Base-by-base conservation (phyloP, 2,888 invertebrate genomes). In the Mamestra brassicae region DNA sequence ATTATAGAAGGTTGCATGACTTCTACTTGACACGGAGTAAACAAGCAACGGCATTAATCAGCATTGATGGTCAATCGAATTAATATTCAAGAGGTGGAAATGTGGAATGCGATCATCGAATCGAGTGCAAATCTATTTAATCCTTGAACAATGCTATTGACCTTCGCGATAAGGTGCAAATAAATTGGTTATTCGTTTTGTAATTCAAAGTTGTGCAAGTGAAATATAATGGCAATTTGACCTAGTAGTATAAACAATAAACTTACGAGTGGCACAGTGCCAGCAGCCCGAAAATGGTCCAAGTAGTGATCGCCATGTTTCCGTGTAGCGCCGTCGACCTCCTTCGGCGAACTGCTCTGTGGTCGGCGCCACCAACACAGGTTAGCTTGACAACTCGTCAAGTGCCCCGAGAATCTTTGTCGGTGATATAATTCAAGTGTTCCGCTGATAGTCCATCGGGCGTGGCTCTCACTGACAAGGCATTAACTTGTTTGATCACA, bases 211-310 rank as follows among this genome's bases (percentile, higher is more conserved):
- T 36, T 58, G 13, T 78, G 36, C 42, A 58, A 67, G 15, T 54
- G 8, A 58, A 55, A 11, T 60, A 17, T 77, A 81, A 83, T 76
- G 58, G 52, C 54, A 83, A 2, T 86, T 45, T 61, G 42, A 15
- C 47, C 36, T 63, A 66, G 26, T 15, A 62, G 58, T 78, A 80
- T 90, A 89, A 90, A 88, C 85, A 89, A 83, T 68, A 84, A 73
- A 95, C 96, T 96, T 85, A 96, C 96, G 90, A 89, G 75, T 94
- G 93, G 90, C 92, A 91, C 71, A 95, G 86, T 78, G 94, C 94
- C 83, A 95, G 89, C 71, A 94, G 85, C 79, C 89, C 92, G 90
- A 96, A 90, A 89, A 92, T 80, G 61, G 90, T 88, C 86, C 85
- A 90, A 74, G 72, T 81, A 79, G 91, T 89, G 93, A 94, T 95